These are phyloP conservation scores for Galbula dea DNA, from an alignment of 2,113 vertebrate species.

Conservation along the genomic window DNA sequence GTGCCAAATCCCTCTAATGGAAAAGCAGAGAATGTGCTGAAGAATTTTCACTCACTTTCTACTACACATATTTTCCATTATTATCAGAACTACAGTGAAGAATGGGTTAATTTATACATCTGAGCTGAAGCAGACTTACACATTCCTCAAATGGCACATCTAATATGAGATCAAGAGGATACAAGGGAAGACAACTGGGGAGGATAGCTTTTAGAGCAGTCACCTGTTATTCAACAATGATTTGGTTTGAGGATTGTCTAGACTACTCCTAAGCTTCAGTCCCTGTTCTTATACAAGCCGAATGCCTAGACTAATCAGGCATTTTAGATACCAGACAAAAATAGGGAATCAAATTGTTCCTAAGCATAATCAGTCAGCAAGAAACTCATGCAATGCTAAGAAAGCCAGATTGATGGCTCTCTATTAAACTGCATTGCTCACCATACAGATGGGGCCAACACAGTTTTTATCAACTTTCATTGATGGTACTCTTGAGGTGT, in stretches of 20 bases:
- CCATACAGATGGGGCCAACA: background rate
- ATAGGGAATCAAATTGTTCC: background rate
- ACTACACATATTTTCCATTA: background rate
- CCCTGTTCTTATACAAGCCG: background rate
- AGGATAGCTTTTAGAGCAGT: background rate
- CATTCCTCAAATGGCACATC: background rate
- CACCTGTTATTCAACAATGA: background rate
- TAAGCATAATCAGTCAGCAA: background rate
- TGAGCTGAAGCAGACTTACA: background rate
- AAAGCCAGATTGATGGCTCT: background rate
- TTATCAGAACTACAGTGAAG: background rate
- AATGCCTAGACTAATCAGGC: background rate
- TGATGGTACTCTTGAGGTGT: background rate
- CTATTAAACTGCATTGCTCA: background rate
- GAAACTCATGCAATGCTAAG: background rate
- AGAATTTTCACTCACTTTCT: background rate
- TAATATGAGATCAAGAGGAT: background rate
- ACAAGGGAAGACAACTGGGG: background rate
- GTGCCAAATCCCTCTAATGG: background rate
- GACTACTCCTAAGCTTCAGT: background rate
- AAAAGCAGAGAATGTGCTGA: background rate
- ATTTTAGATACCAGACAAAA: conserved; percentile 7
- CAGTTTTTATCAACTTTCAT: background rate
- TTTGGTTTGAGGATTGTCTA: background rate
- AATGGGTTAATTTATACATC: background rate